Percentiles rank a stretch among this genome's conserved stretches.
These are phyloP conservation scores for Chesias legatella DNA, from an alignment of 2,888 invertebrate species.

Conservation along the genomic window DNA sequence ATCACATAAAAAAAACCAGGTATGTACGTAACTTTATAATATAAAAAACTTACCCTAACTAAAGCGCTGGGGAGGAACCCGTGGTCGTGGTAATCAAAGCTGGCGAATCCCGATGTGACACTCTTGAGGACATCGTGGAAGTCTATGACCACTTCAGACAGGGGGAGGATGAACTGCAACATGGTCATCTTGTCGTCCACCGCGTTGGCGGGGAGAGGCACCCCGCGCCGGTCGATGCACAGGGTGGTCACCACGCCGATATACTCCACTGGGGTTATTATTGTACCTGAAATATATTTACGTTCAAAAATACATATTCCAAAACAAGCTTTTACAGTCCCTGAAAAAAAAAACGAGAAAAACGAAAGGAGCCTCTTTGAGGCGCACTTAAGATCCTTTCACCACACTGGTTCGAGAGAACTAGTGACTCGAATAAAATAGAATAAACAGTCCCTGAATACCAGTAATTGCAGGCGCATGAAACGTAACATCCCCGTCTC, in stretches of 20 bases:
- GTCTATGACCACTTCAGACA: slow-evolving; percentile 96
- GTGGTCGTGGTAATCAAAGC: slow-evolving; percentile 94
- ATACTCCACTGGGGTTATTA: slow-evolving; percentile 91
- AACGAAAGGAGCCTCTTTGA: no score
- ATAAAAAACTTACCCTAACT: slow-evolving; percentile 83
- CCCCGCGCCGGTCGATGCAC: slow-evolving; percentile 85
- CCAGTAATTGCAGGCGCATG: no score
- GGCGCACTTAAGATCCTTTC: no score
- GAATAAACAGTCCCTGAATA: no score
- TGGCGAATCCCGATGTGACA: slow-evolving; percentile 95
- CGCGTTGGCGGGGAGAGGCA: slow-evolving; percentile 84
- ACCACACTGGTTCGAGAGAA: no score
- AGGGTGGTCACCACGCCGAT: slow-evolving; percentile 85
- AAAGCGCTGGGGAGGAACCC: slow-evolving; percentile 90
- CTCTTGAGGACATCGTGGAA: slow-evolving; percentile 96
- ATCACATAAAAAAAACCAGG: no score
- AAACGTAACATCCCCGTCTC: no score
- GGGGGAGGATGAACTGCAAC: slow-evolving; percentile 90
- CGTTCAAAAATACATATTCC: no score
- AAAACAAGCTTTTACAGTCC: no score
- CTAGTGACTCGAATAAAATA: no score
- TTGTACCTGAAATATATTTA: slow-evolving; percentile 86
- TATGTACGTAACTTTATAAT: not conserved
- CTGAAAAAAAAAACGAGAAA: no score
- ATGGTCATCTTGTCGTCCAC: slow-evolving; percentile 92